Evolutionary conservation across 2,888 invertebrate genomes (phyloP).

Genomic region (Tenodera sinensis): DNA sequence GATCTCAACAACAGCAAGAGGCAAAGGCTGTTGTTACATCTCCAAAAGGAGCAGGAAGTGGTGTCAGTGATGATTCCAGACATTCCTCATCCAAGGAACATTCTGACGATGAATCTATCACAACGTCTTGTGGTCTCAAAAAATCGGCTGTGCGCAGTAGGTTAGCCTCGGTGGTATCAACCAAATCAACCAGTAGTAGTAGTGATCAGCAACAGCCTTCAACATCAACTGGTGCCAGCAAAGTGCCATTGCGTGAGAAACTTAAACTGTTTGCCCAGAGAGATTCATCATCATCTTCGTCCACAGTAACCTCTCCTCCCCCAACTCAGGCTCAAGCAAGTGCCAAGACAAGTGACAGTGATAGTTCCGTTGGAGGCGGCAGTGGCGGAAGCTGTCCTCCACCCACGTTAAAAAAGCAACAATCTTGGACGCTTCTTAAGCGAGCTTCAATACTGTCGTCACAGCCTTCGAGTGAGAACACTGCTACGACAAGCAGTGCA

Average conservation of each 20-base stretch:
- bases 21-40: neutral
- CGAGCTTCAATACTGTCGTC: slow-evolving; percentile 52
- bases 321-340: neutral
- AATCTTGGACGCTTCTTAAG: slow-evolving; percentile 71
- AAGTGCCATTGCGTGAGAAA: slow-evolving; percentile 21
- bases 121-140: neutral
- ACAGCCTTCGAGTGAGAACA: neutral
- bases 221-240: neutral
- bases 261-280: slow-evolving; percentile 21
- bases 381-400: neutral
- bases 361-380: neutral
- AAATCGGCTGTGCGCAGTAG: neutral
- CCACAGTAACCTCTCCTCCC: neutral
- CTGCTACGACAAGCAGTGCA: neutral
- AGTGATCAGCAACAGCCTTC: neutral
- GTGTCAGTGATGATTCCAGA: neutral
- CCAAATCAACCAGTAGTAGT: neutral
- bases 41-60: neutral
- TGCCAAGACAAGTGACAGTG: neutral
- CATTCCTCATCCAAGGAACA: slow-evolving; percentile 16
- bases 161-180: neutral
- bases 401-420: slow-evolving; percentile 43
- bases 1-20: slow-evolving; percentile 40
- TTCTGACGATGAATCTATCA: slow-evolving; percentile 13
- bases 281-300: neutral